phyloP scores from a whole-genome alignment of 2,113 vertebrate species.

The Zosterops japonicus region DNA sequence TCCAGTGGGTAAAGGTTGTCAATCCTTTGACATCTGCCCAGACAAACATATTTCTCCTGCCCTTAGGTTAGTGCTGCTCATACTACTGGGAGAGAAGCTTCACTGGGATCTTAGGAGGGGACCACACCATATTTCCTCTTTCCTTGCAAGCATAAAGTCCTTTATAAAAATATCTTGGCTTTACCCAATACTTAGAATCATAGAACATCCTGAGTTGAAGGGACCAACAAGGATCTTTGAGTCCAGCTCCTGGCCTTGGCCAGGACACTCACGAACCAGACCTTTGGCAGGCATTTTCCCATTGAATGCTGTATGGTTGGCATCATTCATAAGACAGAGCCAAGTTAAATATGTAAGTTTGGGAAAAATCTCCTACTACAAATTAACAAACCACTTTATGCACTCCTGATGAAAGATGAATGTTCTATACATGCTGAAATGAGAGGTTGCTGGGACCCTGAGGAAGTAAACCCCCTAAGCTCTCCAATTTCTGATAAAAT shows the following conservation, averaged over 20 bases:
- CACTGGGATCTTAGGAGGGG: background rate
- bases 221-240: background rate
- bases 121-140: background rate
- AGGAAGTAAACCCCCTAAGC: conserved; percentile 22
- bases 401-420: conserved; percentile 60
- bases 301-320: background rate
- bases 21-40: background rate
- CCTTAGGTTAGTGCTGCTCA: background rate
- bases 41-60: background rate
- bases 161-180: background rate
- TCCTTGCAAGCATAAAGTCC: background rate
- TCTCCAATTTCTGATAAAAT: conserved; percentile 54
- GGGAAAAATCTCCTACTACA: conserved; percentile 45
- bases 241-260: background rate
- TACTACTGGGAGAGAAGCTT: background rate
- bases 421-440: conserved; percentile 22
- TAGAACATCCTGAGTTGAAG: background rate
- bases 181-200: background rate
- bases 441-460: conserved; percentile 37
- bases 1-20: background rate
- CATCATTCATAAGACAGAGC: conserved; percentile 8
- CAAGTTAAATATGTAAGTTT: conserved; percentile 51
- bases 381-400: conserved; percentile 53
- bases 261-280: background rate
- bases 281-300: background rate